phyloP scores from a whole-genome alignment of 2,888 invertebrate species.

The Malthinus flaveolus region DNA sequence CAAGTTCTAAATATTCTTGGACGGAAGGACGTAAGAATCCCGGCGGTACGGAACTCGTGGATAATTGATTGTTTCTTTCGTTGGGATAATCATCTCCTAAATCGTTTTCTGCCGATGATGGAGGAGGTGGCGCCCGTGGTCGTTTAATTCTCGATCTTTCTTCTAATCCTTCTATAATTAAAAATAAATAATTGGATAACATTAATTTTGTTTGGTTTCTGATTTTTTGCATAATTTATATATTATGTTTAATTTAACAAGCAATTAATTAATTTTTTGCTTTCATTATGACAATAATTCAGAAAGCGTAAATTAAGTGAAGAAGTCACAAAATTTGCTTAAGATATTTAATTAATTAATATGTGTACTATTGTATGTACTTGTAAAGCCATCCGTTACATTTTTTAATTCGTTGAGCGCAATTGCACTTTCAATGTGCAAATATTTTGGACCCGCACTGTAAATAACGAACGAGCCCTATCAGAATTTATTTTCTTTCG shows the following conservation, averaged over 20 bases:
- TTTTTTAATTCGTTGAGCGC: too few species aligned
- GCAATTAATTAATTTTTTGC: background rate
- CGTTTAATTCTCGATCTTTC: slow-evolving; percentile 66
- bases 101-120: slow-evolving; percentile 51
- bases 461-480: too few species aligned
- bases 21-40: slow-evolving; percentile 84
- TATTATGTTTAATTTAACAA: too few species aligned
- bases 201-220: background rate
- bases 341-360: too few species aligned
- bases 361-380: too few species aligned
- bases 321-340: too few species aligned
- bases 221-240: too few species aligned
- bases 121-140: slow-evolving; percentile 60
- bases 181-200: background rate
- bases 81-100: slow-evolving; percentile 52
- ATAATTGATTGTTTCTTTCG: slow-evolving; percentile 51
- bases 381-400: too few species aligned
- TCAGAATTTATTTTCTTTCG: too few species aligned
- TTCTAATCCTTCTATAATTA: slow-evolving; percentile 60
- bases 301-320: background rate
- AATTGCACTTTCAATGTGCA: too few species aligned
- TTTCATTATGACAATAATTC: slow-evolving; percentile 3
- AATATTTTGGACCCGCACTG: too few species aligned
- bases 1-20: slow-evolving; percentile 82
- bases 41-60: slow-evolving; percentile 64